phyloP scores from a whole-genome alignment of 2,113 vertebrate genomes.

The Manacus vitellinus region DNA sequence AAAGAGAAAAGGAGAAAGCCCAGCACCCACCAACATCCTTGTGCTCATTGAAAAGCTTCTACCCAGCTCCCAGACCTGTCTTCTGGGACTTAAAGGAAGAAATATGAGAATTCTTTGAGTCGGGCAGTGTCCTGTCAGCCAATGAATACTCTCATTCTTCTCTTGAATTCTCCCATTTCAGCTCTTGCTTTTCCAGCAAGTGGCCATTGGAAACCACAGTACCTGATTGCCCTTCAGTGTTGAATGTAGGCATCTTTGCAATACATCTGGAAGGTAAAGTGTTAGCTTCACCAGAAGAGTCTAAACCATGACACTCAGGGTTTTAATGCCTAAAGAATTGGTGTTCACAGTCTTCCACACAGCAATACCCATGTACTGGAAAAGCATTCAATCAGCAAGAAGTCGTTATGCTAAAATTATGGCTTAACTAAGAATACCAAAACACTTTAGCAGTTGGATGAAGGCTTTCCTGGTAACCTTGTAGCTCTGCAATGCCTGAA shows the following conservation, averaged over 20 bases:
- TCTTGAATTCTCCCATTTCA: neutral
- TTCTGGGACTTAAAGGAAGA: neutral
- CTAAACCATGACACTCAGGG: fast-evolving
- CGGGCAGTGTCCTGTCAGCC: neutral
- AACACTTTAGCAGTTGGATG: neutral
- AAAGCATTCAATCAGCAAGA: neutral
- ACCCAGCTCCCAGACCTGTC: neutral
- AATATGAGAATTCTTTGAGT: neutral
- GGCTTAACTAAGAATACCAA: neutral
- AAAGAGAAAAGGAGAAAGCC: neutral
- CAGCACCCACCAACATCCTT: neutral
- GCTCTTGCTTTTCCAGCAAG: neutral
- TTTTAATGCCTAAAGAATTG: neutral
- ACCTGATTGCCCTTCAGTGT: neutral
- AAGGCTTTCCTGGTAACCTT: neutral
- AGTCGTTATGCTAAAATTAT: neutral
- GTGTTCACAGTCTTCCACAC: fast-evolving
- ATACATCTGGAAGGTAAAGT: neutral
- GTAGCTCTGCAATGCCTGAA: neutral
- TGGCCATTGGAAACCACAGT: neutral
- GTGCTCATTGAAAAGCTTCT: neutral
- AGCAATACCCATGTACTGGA: neutral
- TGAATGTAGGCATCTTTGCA: neutral
- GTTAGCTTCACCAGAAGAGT: neutral
- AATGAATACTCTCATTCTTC: neutral